Percentiles rank a stretch among this genome's conserved stretches.
Evolutionary conservation across 2,888 invertebrate genomes (phyloP).

Genomic region (Arenicola marina): DNA sequence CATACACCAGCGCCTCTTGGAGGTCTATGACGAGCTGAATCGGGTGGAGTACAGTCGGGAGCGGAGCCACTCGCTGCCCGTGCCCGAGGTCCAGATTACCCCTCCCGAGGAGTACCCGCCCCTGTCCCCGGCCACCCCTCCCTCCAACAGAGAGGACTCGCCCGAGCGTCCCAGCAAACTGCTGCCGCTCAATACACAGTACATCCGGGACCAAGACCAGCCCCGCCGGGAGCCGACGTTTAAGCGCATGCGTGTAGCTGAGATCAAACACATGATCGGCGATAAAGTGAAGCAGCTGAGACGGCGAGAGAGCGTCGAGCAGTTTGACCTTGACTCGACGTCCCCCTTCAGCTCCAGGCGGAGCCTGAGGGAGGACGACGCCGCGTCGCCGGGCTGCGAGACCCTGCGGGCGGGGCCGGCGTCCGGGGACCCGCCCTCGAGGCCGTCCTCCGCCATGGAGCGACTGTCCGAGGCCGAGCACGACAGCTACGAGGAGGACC

Average conservation of each 20-base stretch:
- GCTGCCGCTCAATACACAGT: background rate
- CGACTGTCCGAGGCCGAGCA: slow-evolving; percentile 21
- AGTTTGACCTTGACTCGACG: slow-evolving; percentile 69
- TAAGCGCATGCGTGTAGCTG: slow-evolving; percentile 75
- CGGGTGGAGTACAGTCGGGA: slow-evolving; percentile 77
- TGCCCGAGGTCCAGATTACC: slow-evolving; percentile 42
- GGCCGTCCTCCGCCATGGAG: slow-evolving; percentile 6
- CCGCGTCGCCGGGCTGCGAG: background rate
- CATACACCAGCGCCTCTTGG: slow-evolving; percentile 70
- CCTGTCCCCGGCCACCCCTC: slow-evolving; percentile 13
- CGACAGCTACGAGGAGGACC: slow-evolving; percentile 20
- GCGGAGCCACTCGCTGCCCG: slow-evolving; percentile 87
- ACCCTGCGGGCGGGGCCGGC: background rate
- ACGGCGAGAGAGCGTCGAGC: slow-evolving; percentile 62
- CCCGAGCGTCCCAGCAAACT: background rate
- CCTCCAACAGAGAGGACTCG: background rate
- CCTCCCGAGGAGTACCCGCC: slow-evolving; percentile 18
- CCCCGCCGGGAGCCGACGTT: slow-evolving; percentile 49
- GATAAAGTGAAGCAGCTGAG: slow-evolving; percentile 69
- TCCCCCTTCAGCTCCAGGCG: background rate
- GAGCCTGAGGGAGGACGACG: too few species aligned
- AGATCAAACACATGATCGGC: slow-evolving; percentile 88
- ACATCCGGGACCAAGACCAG: background rate
- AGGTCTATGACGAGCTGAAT: slow-evolving; percentile 77
- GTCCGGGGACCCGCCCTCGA: background rate